Base-by-base conservation (phyloP, 1,140 invertebrate genomes). In the Eriocheir sinensis region DNA sequence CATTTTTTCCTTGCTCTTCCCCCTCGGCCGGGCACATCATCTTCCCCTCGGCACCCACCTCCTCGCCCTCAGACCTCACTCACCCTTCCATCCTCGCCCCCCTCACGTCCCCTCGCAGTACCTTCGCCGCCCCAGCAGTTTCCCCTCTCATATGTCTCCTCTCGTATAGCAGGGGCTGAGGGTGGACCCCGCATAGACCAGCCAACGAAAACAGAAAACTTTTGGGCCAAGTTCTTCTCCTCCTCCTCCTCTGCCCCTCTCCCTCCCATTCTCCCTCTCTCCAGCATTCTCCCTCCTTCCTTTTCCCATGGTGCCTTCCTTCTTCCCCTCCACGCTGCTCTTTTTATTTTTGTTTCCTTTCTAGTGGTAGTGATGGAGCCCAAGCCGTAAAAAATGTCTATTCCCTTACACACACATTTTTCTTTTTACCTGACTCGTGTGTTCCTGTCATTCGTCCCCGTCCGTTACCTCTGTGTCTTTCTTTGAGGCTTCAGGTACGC, bases 191-290 rank as follows among this genome's bases (percentile, higher is more conserved):
- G 8, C 60, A 72, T n/a, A 8, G 60, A 72, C 21, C 60, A n/a
- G 60, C 21, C 60, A 72, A 72, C 60, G 60, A 72, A 72, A 72
- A 72, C 60, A 72, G 60, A 72, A 72, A 72, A 72, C 60, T 72
- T 72, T 72, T 21, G 21, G n/a, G 17, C 60, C 60, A 72, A 72
- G 60, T 72, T 72, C 60, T 72, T 72, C 60, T n/a, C 60, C 60
- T 72, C 27, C 60, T 72, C 60, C 60, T n/a, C 60, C 4, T 21
- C 21, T 72, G 21, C n/a, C 21, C 60, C n/a, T 72, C 60, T n/a
- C n/a, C 60, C n/a, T 72, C 60, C 27, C 48, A 9, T 21, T 72
- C 53, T 72, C 27, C 53, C 53, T 72, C 8, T n/a, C 60, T 72
- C 60, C 27, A n/a, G n/a, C n/a, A n/a, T n/a, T n/a, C n/a, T n/a